phyloP scores from a whole-genome alignment of 2,888 invertebrate genomes.

The Dasysyrphus tricinctus region DNA sequence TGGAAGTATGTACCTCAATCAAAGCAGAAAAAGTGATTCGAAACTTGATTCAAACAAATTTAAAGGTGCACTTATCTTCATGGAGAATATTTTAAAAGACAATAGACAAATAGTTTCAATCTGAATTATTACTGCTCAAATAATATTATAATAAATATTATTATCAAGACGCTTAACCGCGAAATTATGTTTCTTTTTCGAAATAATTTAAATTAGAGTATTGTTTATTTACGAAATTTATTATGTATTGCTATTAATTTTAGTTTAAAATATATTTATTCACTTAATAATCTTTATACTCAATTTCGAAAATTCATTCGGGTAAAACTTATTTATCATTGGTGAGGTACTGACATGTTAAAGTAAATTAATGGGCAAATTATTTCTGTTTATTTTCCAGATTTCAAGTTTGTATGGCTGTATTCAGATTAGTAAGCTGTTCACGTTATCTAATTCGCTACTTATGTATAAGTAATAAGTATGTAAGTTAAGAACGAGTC shows the following conservation, averaged over 20 bases:
- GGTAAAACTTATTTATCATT: background rate
- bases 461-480: no score
- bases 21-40: no score
- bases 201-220: background rate
- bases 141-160: no score
- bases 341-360: conserved; percentile 1
- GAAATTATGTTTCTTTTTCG: background rate
- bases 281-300: conserved; percentile 49
- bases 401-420: background rate
- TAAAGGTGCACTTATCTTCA: no score
- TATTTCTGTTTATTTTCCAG: background rate
- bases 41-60: no score
- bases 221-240: background rate
- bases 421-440: conserved; percentile 11
- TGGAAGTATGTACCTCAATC: no score
- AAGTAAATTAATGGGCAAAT: background rate
- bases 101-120: no score
- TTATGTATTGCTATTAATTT: background rate
- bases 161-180: no score
- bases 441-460: background rate
- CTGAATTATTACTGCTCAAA: no score
- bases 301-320: conserved; percentile 18
- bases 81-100: no score
- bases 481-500: background rate
- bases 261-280: background rate